Percentiles rank a stretch among this genome's conserved stretches.
Conservation (phyloP, 2,888 invertebrate species). For the Agrotis exclamationis region DNA sequence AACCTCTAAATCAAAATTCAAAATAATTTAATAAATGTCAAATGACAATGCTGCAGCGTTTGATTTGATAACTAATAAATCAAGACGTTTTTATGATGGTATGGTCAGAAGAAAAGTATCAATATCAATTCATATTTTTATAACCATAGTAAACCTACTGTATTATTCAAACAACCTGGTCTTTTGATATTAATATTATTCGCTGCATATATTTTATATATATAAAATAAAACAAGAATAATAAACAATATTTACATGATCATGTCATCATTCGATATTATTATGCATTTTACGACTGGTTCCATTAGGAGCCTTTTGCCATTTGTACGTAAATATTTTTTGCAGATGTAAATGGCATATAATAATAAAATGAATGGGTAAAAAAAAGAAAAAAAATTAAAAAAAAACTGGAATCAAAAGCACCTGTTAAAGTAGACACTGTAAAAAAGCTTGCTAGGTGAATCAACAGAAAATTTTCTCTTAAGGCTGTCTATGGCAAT, state of each 20-base stretch:
- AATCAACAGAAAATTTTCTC: too few species aligned
- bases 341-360: conserved; percentile 17
- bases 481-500: too few species aligned
- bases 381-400: too few species aligned
- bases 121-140: neutral
- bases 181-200: conserved; percentile 3
- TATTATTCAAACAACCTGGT: conserved; percentile 5
- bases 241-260: conserved; percentile 17
- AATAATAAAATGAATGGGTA: neutral
- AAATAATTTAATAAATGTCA: conserved; percentile 5
- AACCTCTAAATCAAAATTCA: neutral
- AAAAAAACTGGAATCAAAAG: neutral
- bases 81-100: neutral
- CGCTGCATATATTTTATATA: conserved; percentile 13
- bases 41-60: neutral
- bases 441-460: too few species aligned
- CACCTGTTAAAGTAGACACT: too few species aligned
- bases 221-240: conserved; percentile 34
- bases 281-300: conserved; percentile 22
- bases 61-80: conserved; percentile 22
- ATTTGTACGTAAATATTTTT: conserved; percentile 39
- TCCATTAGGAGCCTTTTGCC: conserved; percentile 20
- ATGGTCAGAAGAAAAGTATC: conserved; percentile 12
- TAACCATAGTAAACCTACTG: neutral
- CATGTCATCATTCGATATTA: conserved; percentile 6